Evolutionary conservation across 2,797 vertebrate genomes (phyloP), one percentile per base, ranked within the genome.

Genomic region (Sebastolobus alascanus): DNA sequence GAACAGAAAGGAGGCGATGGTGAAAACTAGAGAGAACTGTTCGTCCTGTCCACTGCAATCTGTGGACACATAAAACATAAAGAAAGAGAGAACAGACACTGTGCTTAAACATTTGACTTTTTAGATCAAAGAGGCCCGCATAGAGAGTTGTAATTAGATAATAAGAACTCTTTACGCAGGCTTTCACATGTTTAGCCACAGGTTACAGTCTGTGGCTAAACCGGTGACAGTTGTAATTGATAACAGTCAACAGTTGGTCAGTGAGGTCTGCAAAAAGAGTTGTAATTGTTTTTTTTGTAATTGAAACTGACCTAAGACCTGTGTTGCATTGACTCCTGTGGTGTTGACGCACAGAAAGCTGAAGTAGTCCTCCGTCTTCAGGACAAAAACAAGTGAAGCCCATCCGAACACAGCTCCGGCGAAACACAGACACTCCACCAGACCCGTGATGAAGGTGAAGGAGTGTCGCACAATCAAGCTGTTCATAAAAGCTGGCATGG

Each of bases 281-380:
- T 20, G 3, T 3, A 33, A 33, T 5, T 29, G 9, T 55, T 29
- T 71, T 63, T 7, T 35, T 50, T 50, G 18, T 20, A 60, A 11
- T 43, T 40, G 11, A 66, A 65, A 87, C 92, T 89, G 14, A 95
- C 94, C 93, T 33, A 92, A 72, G 18, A 87, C 90, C 0, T 46
- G 1, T 0, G 84, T 91, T 50, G 66, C 76, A 31, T 95, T 95
- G 71, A 52, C 0, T 50, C 16, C 43, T 50, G 43, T 50, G 43
- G 1, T 20, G 43, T 50, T 50, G 43, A 50, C 6, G 16, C 43
- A 50, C 16, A 50, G 43, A 18, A 16, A 50, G 43, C 43, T 50
- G 43, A 50, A 50, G 43, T 50, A 50, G 43, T 1, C 43, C 7
- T 50, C 43, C 43, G 43, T 50, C 43, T 50, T 50, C 43, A 50